A percentile compares a stretch with the other conserved stretches of the same genome.
Conservation (phyloP, 2,797 vertebrate species). For the Craterocephalus amniculus region DNA sequence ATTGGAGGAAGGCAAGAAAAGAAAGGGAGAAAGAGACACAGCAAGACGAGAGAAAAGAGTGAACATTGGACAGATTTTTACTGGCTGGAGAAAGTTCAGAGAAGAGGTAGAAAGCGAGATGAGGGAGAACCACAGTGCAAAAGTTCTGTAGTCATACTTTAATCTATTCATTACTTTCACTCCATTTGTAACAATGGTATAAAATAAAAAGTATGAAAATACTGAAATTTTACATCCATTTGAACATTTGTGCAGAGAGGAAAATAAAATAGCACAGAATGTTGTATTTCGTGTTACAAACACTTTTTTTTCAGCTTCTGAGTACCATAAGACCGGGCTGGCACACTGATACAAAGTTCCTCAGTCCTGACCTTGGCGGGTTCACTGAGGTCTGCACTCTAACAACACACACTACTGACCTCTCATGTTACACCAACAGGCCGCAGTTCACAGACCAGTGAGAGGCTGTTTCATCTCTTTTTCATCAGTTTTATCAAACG, state of each 20-base stretch:
- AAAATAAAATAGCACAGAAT: neutral
- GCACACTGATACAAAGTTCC: neutral
- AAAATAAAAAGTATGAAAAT: neutral
- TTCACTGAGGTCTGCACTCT: neutral
- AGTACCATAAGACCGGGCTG: neutral
- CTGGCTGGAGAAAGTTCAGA: neutral
- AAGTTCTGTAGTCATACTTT: too few relatives aligned
- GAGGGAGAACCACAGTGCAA: too few relatives aligned
- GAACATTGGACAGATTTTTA: neutral
- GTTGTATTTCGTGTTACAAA: too few relatives aligned
- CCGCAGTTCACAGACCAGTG: neutral
- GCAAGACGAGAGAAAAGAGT: neutral
- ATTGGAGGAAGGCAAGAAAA: too few relatives aligned
- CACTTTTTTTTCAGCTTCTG: neutral
- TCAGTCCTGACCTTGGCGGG: neutral
- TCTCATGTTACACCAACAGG: neutral
- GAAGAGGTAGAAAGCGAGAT: neutral
- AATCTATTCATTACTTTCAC: neutral
- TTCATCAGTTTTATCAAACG: slow-evolving; percentile 11
- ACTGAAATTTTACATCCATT: neutral
- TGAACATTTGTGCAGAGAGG: neutral
- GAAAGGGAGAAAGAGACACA: too few relatives aligned
- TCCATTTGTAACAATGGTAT: too few relatives aligned
- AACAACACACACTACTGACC: neutral
- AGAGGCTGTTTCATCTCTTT: slow-evolving; percentile 8